phyloP scores from a whole-genome alignment of 1,140 invertebrate species.

The Platyscapa corneri region DNA sequence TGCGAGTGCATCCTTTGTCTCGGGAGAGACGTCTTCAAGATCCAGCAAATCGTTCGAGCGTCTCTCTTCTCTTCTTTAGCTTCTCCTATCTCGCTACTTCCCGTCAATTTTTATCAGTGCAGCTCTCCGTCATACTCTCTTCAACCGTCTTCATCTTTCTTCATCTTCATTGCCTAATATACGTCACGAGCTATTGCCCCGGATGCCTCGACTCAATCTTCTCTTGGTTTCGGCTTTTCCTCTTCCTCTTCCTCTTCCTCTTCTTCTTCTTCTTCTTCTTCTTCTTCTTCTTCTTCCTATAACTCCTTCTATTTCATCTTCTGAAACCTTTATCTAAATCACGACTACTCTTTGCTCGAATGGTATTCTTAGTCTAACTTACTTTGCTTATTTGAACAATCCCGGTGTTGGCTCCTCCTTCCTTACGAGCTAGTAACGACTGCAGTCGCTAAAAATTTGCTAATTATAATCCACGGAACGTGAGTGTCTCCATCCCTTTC shows the following conservation, averaged over 20 bases:
- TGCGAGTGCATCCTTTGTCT: constrained; percentile 65
- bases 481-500: constrained; percentile 39
- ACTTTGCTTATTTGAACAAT: constrained; percentile 11
- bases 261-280: not conserved
- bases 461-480: constrained; percentile 69
- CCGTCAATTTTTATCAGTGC: constrained; percentile 24
- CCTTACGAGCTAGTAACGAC: constrained; percentile 27
- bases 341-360: constrained; percentile 54
- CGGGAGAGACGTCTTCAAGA: constrained; percentile 41
- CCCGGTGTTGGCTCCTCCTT: constrained; percentile 51
- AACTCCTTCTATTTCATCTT: not conserved
- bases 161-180: constrained; percentile 29
- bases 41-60: not conserved
- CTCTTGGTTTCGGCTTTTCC: constrained; percentile 19
- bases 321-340: constrained; percentile 67
- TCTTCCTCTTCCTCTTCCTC: constrained; percentile 18
- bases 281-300: constrained; percentile 8
- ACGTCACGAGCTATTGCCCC: constrained; percentile 17
- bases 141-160: constrained; percentile 50
- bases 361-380: constrained; percentile 48
- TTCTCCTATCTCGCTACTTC: constrained; percentile 33
- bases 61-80: not conserved
- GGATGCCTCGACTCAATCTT: not conserved
- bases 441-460: constrained; percentile 67
- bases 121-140: constrained; percentile 22